Conservation (phyloP, 2,888 invertebrate genomes). For the Iselma pallidipennis region DNA sequence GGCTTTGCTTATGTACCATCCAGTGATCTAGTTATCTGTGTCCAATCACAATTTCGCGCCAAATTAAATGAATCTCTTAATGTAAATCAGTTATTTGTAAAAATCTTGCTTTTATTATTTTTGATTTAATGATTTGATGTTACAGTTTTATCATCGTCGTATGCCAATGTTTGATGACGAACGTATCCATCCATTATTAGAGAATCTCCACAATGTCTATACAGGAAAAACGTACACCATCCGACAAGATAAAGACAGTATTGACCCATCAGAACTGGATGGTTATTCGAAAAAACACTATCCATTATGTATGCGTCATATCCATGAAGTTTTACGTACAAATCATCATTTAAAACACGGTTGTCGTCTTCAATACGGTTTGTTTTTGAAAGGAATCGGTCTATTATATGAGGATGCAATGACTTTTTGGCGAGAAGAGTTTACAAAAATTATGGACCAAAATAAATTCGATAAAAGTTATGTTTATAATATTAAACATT, state of each 20-base stretch:
- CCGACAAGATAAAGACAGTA: constrained; percentile 53
- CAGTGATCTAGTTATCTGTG: constrained; percentile 80
- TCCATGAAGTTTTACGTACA: constrained; percentile 78
- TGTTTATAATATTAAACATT: constrained; percentile 88
- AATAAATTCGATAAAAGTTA: constrained; percentile 93
- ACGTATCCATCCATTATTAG: constrained; percentile 72
- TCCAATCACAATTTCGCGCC: constrained; percentile 75
- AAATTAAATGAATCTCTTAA: constrained; percentile 71
- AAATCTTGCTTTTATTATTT: background rate
- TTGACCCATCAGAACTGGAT: constrained; percentile 62
- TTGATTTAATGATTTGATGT: constrained; percentile 19
- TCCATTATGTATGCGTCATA: constrained; percentile 94
- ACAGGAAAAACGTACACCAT: constrained; percentile 72
- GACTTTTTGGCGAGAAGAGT: constrained; percentile 89
- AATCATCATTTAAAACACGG: constrained; percentile 90
- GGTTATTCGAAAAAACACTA: constrained; percentile 80
- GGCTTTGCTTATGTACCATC: constrained; percentile 90
- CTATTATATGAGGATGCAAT: constrained; percentile 88
- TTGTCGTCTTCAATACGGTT: constrained; percentile 87
- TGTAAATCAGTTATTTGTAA: constrained; percentile 54
- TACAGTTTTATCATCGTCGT: constrained; percentile 65
- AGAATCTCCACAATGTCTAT: constrained; percentile 79
- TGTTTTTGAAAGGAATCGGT: constrained; percentile 95
- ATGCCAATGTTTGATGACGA: constrained; percentile 83
- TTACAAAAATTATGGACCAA: constrained; percentile 79